Evolutionary conservation across 2,797 vertebrate species (phyloP).

Genomic region (Alauda arvensis): DNA sequence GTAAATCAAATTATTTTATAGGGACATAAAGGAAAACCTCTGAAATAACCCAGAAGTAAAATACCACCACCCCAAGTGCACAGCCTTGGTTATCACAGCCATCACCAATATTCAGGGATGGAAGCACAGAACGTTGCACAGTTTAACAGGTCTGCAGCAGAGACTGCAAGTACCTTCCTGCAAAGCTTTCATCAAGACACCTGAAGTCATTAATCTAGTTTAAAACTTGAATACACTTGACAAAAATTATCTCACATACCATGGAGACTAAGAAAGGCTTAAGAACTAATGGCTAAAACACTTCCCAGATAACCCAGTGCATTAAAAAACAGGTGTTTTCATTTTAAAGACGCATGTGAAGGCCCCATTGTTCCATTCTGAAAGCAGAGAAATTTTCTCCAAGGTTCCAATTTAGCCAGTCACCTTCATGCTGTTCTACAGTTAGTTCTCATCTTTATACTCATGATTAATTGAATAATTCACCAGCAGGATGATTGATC

Average conservation of each 20-base stretch:
- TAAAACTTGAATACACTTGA: not conserved
- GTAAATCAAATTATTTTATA: not conserved
- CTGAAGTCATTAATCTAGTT: not conserved
- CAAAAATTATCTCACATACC: not conserved
- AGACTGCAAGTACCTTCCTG: not conserved
- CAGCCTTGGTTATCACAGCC: not conserved
- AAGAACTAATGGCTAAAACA: not conserved
- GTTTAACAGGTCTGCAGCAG: not conserved
- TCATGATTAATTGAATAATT: not conserved
- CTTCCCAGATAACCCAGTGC: not conserved
- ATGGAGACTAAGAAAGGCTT: not conserved
- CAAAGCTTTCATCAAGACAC: not conserved
- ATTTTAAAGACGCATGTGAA: not conserved
- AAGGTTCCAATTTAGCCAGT: not conserved
- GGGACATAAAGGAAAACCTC: not conserved
- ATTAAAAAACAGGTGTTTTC: not conserved
- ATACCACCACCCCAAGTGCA: fast-evolving
- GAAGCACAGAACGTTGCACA: not conserved
- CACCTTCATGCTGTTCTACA: not conserved
- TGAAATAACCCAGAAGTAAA: not conserved
- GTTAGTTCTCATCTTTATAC: not conserved
- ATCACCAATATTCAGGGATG: not conserved
- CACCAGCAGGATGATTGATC: not conserved
- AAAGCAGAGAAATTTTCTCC: not conserved
- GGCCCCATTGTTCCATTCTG: not conserved